A percentile compares a stretch with the other conserved stretches of the same genome.
Evolutionary conservation across 2,113 vertebrate species (phyloP).

Genomic region (Malurus elegans): DNA sequence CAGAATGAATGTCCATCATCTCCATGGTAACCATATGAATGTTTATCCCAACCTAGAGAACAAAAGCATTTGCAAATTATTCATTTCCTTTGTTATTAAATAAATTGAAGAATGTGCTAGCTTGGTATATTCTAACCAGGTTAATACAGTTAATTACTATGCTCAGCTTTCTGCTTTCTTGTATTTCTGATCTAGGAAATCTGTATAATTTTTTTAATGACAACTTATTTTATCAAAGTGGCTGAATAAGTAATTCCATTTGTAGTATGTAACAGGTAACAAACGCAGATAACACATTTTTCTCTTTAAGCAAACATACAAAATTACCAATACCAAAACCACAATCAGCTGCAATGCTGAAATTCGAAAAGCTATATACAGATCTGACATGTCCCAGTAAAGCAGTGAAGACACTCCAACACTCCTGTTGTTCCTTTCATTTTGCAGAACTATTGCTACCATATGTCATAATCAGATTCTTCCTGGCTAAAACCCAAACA

Average conservation of each 20-base stretch:
- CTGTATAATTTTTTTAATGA: background rate
- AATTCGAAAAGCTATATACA: background rate
- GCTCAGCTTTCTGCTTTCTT: background rate
- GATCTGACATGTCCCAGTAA: background rate
- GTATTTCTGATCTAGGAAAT: background rate
- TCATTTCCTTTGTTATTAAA: background rate
- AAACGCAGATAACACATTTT: background rate
- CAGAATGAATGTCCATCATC: constrained; percentile 86
- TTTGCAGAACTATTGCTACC: background rate
- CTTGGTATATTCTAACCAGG: background rate
- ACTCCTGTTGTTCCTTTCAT: background rate
- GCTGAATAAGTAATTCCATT: background rate
- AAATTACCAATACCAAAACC: background rate
- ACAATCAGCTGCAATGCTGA: background rate
- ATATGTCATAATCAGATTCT: constrained; percentile 11
- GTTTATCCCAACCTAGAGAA: constrained; percentile 83
- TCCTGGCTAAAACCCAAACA: constrained; percentile 19
- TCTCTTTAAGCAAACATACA: background rate
- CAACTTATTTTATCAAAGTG: background rate
- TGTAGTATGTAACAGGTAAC: background rate
- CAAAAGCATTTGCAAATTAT: constrained; percentile 42
- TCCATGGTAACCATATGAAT: constrained; percentile 87
- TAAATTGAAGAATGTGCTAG: background rate
- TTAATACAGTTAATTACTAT: background rate
- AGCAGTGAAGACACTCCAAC: background rate